These are phyloP conservation scores for Solea solea DNA, from an alignment of 2,113 vertebrate genomes.

Conservation along the genomic window DNA sequence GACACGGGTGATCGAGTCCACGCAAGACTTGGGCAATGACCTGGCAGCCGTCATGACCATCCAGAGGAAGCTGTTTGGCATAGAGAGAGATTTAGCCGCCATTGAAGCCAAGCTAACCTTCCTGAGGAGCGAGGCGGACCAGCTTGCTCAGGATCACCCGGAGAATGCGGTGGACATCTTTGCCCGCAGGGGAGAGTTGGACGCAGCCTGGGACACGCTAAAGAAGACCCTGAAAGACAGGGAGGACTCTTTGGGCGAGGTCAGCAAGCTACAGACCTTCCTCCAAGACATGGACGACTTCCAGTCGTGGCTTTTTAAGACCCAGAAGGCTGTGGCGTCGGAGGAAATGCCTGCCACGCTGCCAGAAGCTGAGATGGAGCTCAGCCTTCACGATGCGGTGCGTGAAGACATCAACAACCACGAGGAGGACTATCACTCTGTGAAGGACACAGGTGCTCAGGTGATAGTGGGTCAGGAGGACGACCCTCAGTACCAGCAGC, in stretches of 20 bases:
- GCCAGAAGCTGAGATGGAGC: conserved; percentile 88
- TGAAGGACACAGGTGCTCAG: conserved; percentile 81
- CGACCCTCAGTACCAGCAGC: conserved; percentile 89
- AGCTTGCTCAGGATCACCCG: conserved; percentile 83
- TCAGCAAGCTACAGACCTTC: conserved; percentile 94
- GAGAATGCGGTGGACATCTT: conserved; percentile 83
- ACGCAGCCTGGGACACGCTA: conserved; percentile 85
- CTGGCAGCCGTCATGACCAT: conserved; percentile 91
- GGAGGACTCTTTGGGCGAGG: conserved; percentile 89
- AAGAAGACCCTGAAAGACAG: conserved; percentile 83
- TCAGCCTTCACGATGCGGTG: conserved; percentile 83
- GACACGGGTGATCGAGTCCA: conserved; percentile 88
- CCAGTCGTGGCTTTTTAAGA: conserved; percentile 91
- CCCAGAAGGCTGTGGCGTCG: conserved; percentile 90
- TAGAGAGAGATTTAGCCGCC: conserved; percentile 89
- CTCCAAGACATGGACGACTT: conserved; percentile 95
- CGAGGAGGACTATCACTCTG: conserved; percentile 77
- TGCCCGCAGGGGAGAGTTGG: conserved; percentile 68
- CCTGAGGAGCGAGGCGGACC: conserved; percentile 84
- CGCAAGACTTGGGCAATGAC: conserved; percentile 89
- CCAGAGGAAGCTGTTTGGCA: conserved; percentile 92
- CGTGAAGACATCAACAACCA: conserved; percentile 84
- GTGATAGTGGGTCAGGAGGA: conserved; percentile 85
- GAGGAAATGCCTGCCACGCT: conserved; percentile 88
- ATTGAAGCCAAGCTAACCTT: conserved; percentile 84